phyloP scores from a whole-genome alignment of 2,113 vertebrate genomes.

The Tamias sibiricus region DNA sequence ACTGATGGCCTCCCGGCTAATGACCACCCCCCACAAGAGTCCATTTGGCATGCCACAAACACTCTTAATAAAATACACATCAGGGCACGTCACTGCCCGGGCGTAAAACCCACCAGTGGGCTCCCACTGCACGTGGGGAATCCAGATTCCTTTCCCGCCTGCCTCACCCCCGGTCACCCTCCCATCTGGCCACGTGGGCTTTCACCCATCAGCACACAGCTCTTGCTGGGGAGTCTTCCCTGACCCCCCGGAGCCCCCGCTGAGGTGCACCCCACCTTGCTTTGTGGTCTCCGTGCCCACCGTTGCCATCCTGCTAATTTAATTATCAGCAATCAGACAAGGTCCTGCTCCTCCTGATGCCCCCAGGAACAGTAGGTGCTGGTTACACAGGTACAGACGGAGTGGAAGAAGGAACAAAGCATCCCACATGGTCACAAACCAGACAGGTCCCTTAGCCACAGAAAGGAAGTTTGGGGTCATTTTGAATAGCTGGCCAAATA shows the following conservation, averaged over 20 bases:
- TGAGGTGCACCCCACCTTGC: rapidly evolving
- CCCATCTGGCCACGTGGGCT: rapidly evolving
- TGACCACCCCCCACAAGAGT: background rate
- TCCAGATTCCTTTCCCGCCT: background rate
- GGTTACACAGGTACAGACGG: background rate
- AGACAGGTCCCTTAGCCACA: background rate
- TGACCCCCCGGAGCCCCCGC: rapidly evolving
- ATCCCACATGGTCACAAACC: background rate
- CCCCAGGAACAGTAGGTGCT: background rate
- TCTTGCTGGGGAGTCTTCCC: background rate
- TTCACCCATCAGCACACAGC: background rate
- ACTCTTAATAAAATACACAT: background rate
- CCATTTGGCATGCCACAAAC: background rate
- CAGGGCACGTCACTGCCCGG: background rate
- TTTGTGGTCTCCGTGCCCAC: background rate
- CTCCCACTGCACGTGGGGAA: background rate
- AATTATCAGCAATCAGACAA: background rate
- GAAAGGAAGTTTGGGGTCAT: background rate
- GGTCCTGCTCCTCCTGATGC: background rate
- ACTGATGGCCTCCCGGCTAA: background rate
- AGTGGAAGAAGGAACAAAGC: background rate
- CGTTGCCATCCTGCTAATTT: rapidly evolving
- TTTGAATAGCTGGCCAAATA: background rate
- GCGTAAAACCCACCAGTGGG: too few relatives aligned
- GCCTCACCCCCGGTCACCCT: background rate